These are phyloP conservation scores for Cephus pygmeus DNA, from an alignment of 2,888 invertebrate species.

Conservation along the genomic window DNA sequence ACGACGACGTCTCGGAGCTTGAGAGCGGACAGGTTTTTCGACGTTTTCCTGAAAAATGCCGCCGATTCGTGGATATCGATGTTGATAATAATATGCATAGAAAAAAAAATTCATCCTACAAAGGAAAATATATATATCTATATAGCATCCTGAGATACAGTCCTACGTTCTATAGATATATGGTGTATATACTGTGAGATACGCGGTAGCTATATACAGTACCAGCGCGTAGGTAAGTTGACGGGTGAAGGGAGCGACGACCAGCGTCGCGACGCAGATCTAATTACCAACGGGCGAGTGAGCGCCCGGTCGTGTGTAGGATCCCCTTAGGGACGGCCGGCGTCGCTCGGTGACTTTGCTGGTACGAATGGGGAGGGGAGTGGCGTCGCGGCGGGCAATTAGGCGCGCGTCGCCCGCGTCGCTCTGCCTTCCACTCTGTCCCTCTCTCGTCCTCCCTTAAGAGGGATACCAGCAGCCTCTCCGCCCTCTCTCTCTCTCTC, in stretches of 20 bases:
- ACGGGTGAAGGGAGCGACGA: constrained; percentile 47
- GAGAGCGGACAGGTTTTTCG: not conserved
- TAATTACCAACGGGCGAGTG: constrained; percentile 57
- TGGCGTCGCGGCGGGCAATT: constrained; percentile 48
- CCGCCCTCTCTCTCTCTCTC: constrained; percentile 14
- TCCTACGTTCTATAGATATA: not conserved
- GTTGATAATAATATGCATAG: not conserved
- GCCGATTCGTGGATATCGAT: not conserved
- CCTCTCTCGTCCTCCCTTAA: constrained; percentile 11
- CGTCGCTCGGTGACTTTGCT: constrained; percentile 11
- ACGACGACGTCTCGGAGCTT: not conserved
- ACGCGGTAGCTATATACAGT: not conserved
- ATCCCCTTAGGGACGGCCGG: constrained; percentile 24
- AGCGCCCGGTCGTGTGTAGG: constrained; percentile 41
- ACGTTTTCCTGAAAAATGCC: not conserved
- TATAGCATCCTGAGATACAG: too few relatives aligned
- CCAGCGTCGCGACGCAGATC: constrained; percentile 48
- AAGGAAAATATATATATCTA: too few relatives aligned
- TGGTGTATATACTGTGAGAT: not conserved
- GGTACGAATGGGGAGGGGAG: constrained; percentile 17
- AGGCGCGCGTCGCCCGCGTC: constrained; percentile 43
- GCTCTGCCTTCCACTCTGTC: constrained; percentile 22
- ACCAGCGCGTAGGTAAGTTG: constrained; percentile 33
- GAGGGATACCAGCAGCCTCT: constrained; percentile 18
- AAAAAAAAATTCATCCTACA: too few relatives aligned